These are phyloP conservation scores for Malacoctenus gilli DNA, from an alignment of 2,797 vertebrate species.

Conservation along the genomic window DNA sequence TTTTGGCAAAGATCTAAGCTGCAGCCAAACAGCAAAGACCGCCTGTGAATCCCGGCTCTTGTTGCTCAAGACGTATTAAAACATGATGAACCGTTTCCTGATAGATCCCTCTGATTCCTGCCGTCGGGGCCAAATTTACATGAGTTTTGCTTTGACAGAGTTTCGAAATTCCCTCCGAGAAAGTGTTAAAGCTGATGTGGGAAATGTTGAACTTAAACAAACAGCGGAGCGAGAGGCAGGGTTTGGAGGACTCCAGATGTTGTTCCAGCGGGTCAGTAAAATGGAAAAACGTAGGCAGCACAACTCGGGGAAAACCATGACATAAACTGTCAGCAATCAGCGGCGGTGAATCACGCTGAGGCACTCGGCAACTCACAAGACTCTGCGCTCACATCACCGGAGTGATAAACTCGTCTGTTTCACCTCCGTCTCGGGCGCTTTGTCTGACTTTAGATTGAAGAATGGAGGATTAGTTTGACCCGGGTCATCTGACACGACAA, in stretches of 20 bases:
- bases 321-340: conserved; percentile 72
- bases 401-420: conserved; percentile 48
- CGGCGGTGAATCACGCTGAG: conserved; percentile 74
- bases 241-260: conserved; percentile 63
- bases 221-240: conserved; percentile 15
- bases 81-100: not conserved
- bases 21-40: conserved; percentile 21
- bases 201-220: conserved; percentile 60
- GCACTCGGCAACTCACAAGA: conserved; percentile 42
- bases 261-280: conserved; percentile 50
- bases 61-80: conserved; percentile 25
- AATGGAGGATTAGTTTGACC: conserved; percentile 32
- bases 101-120: conserved; percentile 10
- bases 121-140: not conserved
- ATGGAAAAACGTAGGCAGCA: conserved; percentile 65
- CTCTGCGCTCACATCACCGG: conserved; percentile 41
- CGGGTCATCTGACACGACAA: conserved; percentile 24
- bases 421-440: conserved; percentile 23
- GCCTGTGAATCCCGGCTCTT: conserved; percentile 23
- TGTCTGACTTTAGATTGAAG: conserved; percentile 49
- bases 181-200: conserved; percentile 28
- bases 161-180: not conserved
- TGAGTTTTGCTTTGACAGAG: conserved; percentile 20
- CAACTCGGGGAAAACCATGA: conserved; percentile 74
- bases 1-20: conserved; percentile 58